phyloP scores from a whole-genome alignment of 2,113 vertebrate genomes.

The Anser cygnoides region DNA sequence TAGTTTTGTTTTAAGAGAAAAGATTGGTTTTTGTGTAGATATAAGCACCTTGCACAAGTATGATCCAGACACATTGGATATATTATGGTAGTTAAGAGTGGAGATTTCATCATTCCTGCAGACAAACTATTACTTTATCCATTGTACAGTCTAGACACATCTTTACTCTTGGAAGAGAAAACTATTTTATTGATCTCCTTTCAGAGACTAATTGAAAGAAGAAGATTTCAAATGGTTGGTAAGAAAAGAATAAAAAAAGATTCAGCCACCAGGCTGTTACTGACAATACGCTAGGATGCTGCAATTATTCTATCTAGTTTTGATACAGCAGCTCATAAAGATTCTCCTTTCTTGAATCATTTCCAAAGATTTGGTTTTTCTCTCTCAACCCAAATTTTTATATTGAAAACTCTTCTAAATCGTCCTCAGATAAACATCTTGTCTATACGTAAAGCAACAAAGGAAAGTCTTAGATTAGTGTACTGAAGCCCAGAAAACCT shows the following conservation, averaged over 20 bases:
- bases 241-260: background rate
- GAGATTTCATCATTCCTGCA: background rate
- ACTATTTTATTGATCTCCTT: background rate
- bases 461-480: background rate
- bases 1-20: background rate
- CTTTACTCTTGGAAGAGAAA: background rate
- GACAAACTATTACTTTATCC: background rate
- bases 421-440: background rate
- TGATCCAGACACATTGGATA: background rate
- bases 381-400: background rate
- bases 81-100: background rate
- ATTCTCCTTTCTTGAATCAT: background rate
- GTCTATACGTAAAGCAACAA: background rate
- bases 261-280: background rate
- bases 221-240: background rate
- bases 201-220: slow-evolving; percentile 20
- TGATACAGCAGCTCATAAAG: background rate
- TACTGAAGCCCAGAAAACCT: background rate
- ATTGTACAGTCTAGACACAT: background rate
- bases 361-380: background rate
- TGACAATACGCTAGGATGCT: background rate
- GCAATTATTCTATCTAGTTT: background rate
- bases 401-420: background rate
- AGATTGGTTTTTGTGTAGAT: background rate
- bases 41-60: background rate